Conservation (phyloP, 2,888 invertebrate species). For the Antheraea assamensis region DNA sequence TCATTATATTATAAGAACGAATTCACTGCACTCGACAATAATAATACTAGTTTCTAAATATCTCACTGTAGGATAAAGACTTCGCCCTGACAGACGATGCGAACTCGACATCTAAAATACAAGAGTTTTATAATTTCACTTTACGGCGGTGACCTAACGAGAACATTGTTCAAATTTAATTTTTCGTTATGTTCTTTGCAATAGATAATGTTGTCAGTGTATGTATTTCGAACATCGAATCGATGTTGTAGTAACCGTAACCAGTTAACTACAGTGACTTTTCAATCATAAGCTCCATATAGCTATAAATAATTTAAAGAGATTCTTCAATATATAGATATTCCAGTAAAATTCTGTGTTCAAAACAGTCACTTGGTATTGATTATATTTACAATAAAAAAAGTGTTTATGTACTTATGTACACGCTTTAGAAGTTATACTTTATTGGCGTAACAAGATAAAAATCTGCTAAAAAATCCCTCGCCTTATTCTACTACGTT, state of each 20-base stretch:
- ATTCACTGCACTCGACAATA: too few species aligned
- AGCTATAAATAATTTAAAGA: background rate
- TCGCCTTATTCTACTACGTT: too few species aligned
- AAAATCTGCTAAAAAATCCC: too few species aligned
- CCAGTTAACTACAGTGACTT: background rate
- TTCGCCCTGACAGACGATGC: background rate
- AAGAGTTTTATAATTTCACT: background rate
- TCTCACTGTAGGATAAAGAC: background rate
- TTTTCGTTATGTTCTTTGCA: background rate
- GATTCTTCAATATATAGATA: background rate
- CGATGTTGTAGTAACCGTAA: background rate
- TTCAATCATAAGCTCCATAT: background rate
- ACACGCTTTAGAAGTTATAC: too few species aligned
- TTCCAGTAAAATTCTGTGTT: background rate
- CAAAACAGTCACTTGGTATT: background rate
- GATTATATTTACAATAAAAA: background rate
- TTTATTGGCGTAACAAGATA: too few species aligned
- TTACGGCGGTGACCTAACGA: background rate
- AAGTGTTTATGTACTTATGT: too few species aligned
- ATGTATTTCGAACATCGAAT: background rate
- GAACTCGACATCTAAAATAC: background rate
- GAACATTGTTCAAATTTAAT: background rate
- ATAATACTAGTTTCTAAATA: background rate
- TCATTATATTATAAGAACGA: too few species aligned
- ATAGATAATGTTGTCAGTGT: background rate